A percentile compares a stretch with the other conserved stretches of the same genome.
These are phyloP conservation scores for Prunella strophiata DNA, from an alignment of 2,797 vertebrate species.

Conservation along the genomic window DNA sequence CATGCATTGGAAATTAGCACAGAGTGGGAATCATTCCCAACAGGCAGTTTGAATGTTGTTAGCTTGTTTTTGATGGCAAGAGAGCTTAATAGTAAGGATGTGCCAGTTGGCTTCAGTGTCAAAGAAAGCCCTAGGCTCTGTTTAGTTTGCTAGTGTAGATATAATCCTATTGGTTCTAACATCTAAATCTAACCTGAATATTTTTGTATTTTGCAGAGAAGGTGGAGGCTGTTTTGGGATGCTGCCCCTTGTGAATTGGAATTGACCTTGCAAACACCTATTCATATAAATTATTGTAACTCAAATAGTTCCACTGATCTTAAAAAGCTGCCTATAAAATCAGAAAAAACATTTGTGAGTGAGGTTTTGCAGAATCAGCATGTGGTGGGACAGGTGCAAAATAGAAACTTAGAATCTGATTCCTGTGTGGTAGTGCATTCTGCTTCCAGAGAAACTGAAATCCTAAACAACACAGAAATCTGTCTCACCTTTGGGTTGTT, in stretches of 20 bases:
- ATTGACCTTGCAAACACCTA: not conserved
- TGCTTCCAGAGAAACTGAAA: not conserved
- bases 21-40: conserved; percentile 35
- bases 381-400: not conserved
- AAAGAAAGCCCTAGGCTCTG: conserved; percentile 20
- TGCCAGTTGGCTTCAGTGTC: conserved; percentile 38
- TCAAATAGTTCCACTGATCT: not conserved
- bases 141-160: not conserved
- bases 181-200: not conserved
- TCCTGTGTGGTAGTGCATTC: not conserved
- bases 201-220: not conserved
- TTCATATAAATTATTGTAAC: not conserved
- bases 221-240: not conserved
- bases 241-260: not conserved
- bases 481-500: not conserved
- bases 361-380: conserved; percentile 10
- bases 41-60: conserved; percentile 19
- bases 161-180: not conserved
- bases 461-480: not conserved
- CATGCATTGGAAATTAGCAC: conserved; percentile 28
- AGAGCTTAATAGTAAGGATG: conserved; percentile 27
- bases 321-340: not conserved
- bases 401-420: not conserved
- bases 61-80: conserved; percentile 45
- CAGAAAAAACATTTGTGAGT: not conserved